Conservation (phyloP, 2,888 invertebrate genomes). For the Eucera pruinosa region DNA sequence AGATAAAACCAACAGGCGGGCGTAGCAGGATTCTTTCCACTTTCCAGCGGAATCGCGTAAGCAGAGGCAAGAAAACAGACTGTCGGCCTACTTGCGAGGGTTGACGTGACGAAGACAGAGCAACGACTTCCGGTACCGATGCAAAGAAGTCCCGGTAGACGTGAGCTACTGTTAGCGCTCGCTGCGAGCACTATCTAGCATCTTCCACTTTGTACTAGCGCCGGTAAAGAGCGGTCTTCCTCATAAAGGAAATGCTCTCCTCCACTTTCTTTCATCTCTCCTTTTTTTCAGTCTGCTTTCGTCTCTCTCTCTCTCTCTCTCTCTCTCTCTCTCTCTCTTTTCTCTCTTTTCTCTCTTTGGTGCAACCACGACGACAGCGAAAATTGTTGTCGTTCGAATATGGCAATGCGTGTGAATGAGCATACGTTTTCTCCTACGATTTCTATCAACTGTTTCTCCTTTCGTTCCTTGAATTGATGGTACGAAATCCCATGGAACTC, state of each 20-base stretch:
- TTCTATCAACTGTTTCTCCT: not conserved
- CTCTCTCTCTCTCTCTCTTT: not conserved
- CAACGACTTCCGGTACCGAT: conserved; percentile 48
- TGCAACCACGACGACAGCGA: conserved; percentile 23
- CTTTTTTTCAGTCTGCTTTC: not conserved
- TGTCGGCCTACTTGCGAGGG: conserved; percentile 5
- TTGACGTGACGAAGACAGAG: conserved; percentile 72
- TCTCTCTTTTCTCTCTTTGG: not conserved
- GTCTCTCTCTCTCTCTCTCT: not conserved
- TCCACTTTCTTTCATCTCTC: conserved; percentile 26
- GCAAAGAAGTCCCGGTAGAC: conserved; percentile 29
- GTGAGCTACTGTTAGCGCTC: conserved; percentile 42
- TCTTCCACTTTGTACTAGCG: conserved; percentile 70
- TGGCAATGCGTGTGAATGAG: conserved; percentile 22
- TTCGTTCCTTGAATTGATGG: not conserved
- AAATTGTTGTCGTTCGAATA: conserved; percentile 33
- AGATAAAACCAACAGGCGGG: conserved; percentile 36
- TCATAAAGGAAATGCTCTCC: conserved; percentile 52
- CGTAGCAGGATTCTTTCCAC: conserved; percentile 18
- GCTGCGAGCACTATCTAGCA: conserved; percentile 62
- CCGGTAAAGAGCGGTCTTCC: conserved; percentile 52
- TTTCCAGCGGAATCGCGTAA: conserved; percentile 2
- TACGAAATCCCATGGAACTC: not conserved
- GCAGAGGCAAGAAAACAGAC: conserved; percentile 23
- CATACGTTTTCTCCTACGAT: not conserved